Evolutionary conservation across 1,140 invertebrate genomes (phyloP), one percentile per base, ranked within the genome.

Genomic region (Cotesia vestalis): DNA sequence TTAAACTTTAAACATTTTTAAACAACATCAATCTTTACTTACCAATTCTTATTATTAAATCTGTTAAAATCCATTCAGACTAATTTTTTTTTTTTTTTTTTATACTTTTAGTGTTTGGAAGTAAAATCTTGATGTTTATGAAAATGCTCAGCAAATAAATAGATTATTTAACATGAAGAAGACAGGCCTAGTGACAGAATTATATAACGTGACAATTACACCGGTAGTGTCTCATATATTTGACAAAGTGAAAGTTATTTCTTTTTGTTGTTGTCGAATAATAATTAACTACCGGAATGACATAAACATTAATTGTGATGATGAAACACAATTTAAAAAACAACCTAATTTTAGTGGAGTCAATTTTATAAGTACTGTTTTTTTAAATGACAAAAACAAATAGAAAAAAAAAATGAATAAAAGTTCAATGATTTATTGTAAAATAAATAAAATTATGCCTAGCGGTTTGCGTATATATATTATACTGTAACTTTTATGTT

Each of bases 401-500:
- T 63, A 35, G 27, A 17, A n/a, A 36, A 8, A 38, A 63, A 60
- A 64, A 64, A 69, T 63, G 61, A 64, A 59, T 64, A 68, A 38
- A 57, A 67, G 63, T 46, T 46, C 6, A 46, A 46, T 46, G 11
- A 46, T 2, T 46, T 9, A 46, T 46, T 46, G 40, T 46, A 46
- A 46, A 46, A 46, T 46, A 46, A 46, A 46, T 9, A 69, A 62
- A 69, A 83, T 78, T 81, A 85, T 80, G 83, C 80, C 81, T 85
- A 85, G 81, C 83, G 76, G 67, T 83, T 84, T 85, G 77, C 82
- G 81, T 82, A 84, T 84, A 83, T 46, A 46, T 46, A 46, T 46
- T 85, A 76, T 83, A 85, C 72, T 84, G 83, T 85, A 85, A 84
- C 76, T 80, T 77, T 78, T 76, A 79, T 84, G 66, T 69, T 69